Evolutionary conservation across 2,113 vertebrate species (phyloP).

Genomic region (Brachypteracias leptosomus): DNA sequence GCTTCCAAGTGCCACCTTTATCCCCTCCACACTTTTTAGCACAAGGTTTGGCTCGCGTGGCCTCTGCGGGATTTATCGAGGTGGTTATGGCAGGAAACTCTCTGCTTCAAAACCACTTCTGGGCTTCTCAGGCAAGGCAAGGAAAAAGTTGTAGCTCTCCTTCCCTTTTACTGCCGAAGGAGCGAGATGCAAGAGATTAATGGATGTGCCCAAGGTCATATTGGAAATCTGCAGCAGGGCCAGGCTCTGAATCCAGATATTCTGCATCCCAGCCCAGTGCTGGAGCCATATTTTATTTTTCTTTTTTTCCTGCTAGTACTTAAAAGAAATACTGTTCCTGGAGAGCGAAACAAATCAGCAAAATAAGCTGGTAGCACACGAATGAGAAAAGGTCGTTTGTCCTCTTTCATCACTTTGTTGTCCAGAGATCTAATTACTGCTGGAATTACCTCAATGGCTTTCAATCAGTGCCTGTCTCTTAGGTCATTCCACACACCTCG

Average conservation of each 20-base stretch:
- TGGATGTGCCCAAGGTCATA: constrained; percentile 63
- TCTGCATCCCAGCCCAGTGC: neutral
- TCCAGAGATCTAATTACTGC: constrained; percentile 66
- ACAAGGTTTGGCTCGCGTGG: neutral
- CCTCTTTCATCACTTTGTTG: constrained; percentile 58
- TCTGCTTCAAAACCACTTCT: neutral
- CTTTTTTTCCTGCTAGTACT: neutral
- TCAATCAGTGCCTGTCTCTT: constrained; percentile 59
- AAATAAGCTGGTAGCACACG: constrained; percentile 19
- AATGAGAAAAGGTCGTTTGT: constrained; percentile 65
- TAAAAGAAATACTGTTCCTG: constrained; percentile 38
- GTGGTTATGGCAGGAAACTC: constrained; percentile 5
- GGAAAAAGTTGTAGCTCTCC: constrained; percentile 23
- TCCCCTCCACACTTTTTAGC: neutral
- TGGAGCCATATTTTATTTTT: neutral
- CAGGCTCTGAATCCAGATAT: constrained; percentile 20
- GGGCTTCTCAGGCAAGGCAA: neutral
- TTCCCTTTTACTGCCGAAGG: constrained; percentile 36
- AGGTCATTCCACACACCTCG: constrained; percentile 49
- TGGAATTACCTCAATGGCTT: constrained; percentile 66
- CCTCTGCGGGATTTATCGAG: constrained; percentile 8
- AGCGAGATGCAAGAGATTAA: constrained; percentile 59
- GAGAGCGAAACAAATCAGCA: constrained; percentile 55
- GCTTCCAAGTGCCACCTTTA: neutral
- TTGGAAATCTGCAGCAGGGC: constrained; percentile 50